Evolutionary conservation across 2,113 vertebrate species (phyloP).

Genomic region (Corapipo altera): DNA sequence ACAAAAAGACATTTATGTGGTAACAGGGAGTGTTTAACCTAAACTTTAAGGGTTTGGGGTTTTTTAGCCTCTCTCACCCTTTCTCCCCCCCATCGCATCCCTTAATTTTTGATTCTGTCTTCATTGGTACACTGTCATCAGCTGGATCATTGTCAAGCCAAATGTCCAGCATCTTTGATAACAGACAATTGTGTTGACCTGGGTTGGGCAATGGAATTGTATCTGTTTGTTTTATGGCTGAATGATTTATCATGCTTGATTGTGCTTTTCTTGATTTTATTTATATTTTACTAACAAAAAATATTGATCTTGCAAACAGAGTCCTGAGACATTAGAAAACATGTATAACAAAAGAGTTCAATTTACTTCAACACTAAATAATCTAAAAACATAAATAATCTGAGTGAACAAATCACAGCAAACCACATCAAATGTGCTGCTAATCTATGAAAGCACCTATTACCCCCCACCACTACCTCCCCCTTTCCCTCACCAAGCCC

Average conservation of each 20-base stretch:
- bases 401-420: neutral
- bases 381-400: neutral
- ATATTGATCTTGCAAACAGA: neutral
- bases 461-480: neutral
- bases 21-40: neutral
- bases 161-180: neutral
- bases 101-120: neutral
- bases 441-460: neutral
- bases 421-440: neutral
- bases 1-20: neutral
- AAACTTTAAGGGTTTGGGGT: neutral
- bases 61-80: accelerated
- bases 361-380: neutral
- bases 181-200: neutral
- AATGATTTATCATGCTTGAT: neutral
- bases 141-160: neutral
- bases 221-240: neutral
- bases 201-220: neutral
- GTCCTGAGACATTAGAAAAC: neutral
- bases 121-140: neutral
- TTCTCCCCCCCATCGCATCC: accelerated
- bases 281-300: neutral
- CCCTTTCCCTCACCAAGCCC: neutral
- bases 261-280: neutral
- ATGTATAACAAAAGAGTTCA: neutral